These are phyloP conservation scores for Drosophila mimetica DNA, from an alignment of 2,888 invertebrate species.

Conservation along the genomic window DNA sequence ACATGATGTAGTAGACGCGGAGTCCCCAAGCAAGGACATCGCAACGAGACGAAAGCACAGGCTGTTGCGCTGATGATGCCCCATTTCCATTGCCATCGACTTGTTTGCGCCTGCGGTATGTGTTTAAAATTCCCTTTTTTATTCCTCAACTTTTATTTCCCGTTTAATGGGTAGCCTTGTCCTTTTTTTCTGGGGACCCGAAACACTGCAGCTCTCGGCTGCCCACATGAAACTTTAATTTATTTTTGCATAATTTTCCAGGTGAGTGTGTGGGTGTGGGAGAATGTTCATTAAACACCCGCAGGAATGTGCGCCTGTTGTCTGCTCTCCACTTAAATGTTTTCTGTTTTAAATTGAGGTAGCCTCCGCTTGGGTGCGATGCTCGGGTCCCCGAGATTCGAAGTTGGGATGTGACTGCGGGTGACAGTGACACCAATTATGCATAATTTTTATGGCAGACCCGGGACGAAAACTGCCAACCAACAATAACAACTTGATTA, in stretches of 20 bases:
- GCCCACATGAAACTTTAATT: slow-evolving; percentile 56
- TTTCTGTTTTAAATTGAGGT: slow-evolving; percentile 33
- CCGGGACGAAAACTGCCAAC: slow-evolving; percentile 25
- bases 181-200: not conserved
- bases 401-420: slow-evolving; percentile 9
- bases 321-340: slow-evolving; percentile 10
- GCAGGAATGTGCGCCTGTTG: slow-evolving; percentile 33
- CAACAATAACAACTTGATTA: slow-evolving; percentile 53
- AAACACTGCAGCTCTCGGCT: slow-evolving; percentile 15
- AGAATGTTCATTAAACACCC: slow-evolving; percentile 32
- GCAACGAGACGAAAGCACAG: not conserved
- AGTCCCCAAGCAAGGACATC: slow-evolving; percentile 14
- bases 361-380: slow-evolving; percentile 9
- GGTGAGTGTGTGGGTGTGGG: slow-evolving; percentile 37
- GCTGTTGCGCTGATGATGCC: slow-evolving; percentile 13
- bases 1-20: slow-evolving; percentile 43
- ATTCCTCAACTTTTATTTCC: not conserved
- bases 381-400: not conserved
- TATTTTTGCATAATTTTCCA: slow-evolving; percentile 50
- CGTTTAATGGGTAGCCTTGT: not conserved
- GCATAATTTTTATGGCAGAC: slow-evolving; percentile 70
- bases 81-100: slow-evolving; percentile 27
- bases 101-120: slow-evolving; percentile 44
- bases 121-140: slow-evolving; percentile 50
- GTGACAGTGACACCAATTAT: slow-evolving; percentile 69